These are phyloP conservation scores for Callaeas wilsoni DNA, from an alignment of 2,113 vertebrate species.

Conservation along the genomic window DNA sequence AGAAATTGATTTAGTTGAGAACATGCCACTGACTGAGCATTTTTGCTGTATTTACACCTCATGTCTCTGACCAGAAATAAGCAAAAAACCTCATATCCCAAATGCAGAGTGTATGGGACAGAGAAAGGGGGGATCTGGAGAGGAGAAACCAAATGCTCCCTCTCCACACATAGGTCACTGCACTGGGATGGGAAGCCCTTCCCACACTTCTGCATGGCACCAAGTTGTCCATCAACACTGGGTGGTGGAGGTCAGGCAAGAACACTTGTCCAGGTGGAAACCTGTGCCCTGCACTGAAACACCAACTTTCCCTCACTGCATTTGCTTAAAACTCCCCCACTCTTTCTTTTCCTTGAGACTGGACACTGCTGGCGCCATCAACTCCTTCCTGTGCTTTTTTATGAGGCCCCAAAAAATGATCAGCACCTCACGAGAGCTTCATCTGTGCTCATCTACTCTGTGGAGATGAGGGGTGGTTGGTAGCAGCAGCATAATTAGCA, in stretches of 20 bases:
- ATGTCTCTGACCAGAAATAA: neutral
- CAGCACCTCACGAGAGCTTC: neutral
- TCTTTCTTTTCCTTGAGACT: neutral
- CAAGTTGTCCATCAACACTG: neutral
- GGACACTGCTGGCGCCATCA: neutral
- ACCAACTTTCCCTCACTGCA: accelerated
- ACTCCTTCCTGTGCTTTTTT: neutral
- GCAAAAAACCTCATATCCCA: neutral
- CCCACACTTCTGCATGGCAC: neutral
- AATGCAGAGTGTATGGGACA: neutral
- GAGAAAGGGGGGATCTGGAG: neutral
- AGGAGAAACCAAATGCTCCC: neutral
- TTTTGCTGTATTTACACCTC: neutral
- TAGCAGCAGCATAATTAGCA: neutral
- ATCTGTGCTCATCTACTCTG: neutral
- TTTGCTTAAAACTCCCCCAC: neutral
- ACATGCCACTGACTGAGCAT: neutral
- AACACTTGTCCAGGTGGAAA: neutral
- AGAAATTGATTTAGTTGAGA: neutral
- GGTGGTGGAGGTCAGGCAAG: neutral
- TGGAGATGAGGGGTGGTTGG: neutral
- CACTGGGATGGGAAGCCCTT: neutral
- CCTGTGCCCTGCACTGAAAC: neutral
- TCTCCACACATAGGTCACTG: neutral
- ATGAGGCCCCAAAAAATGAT: neutral